Base-by-base conservation (phyloP, 1,140 invertebrate species). In the Zaprionus taronus region DNA sequence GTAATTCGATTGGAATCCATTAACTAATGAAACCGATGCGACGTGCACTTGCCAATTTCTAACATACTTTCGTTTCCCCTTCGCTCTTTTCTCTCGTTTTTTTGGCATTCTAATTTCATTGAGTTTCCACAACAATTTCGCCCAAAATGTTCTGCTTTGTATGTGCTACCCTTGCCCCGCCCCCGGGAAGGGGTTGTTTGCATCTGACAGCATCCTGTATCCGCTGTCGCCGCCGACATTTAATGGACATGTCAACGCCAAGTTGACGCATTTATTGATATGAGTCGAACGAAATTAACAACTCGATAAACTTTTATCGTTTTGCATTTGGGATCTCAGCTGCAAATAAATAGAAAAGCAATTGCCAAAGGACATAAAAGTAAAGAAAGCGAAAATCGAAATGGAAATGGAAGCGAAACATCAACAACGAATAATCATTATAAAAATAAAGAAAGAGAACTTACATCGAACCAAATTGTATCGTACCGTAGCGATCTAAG, bases 61-160 rank as follows among this genome's bases (percentile, higher is more conserved):
- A 41, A 67, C 67, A 77, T 76, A 66, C 70, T 79, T 56, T 72
- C 55, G 53, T 57, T 56, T 47, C 34, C 22, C 41, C 41, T 47
- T 79, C 44, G 15, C 47, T 36, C 75, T 58, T 70, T 12, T 64
- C 56, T 57, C 14, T n/a, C 4, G 2, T 38, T 38, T 85, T 81
- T 89, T 85, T 85, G 60, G 68, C 85, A 90, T 90, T 90, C 83
- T 90, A 90, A 90, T 90, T 90, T 90, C 81, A 82, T 90, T 90
- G 79, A 75, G 73, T 89, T 89, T 89, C 67, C 57, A 81, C 75
- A 74, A 89, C 72, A 89, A 82, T 90, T 90, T 90, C 14, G 56
- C 71, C 79, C 81, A 81, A 90, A 90, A 57, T 83, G 84, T 65
- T n/a, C 3, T 17, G 41, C 41, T 47, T 17, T 64, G 9, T 56